Evolutionary conservation across 2,113 vertebrate genomes (phyloP), one percentile per base, ranked within the genome.

Genomic region (Strix aluco): DNA sequence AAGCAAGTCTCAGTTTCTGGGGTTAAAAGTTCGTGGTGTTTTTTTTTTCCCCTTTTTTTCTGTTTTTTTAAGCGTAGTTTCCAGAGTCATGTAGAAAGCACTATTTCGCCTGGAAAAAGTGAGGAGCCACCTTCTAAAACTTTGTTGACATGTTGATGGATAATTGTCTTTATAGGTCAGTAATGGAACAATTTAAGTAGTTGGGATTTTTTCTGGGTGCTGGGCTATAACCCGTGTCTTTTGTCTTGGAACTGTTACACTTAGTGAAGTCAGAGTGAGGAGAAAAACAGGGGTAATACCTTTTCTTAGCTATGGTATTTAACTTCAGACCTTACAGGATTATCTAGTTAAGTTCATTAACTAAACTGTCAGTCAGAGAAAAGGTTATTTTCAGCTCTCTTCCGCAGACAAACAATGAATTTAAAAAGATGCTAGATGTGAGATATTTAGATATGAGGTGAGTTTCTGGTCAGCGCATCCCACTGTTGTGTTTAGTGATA

Each of bases 281-380:
- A 91, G 55, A 58, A 86, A 65, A 77, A 0, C 22, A 46, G 51
- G 34, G 42, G 3, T 71, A 75, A 75, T 46, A 49, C 54, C 49
- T 89, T 88, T 55, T 47, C 78, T 83, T 44, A 87, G 89, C 91
- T 86, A 25, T 59, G 66, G 38, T 65, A 66, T 93, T 95, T 96
- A 92, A 74, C 70, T 79, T 82, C 65, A 92, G 86, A 69, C 57
- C 70, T 81, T 26, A 22, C 36, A 46, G 65, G 83, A 87, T 90
- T 96, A 91, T 72, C 89, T 57, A n/a, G 46, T 67, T 91, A 94
- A 93, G 57, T 65, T 89, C 77, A 91, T 96, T 94, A 92, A 62
- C 16, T 79, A 42, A 90, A 11, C 25, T 62, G 73, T 57, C 91
- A 93, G 19, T 94, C 89, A 92, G 44, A 74, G 70, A 61, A 49